Evolutionary conservation across 2,113 vertebrate genomes (phyloP).

Genomic region (Misgurnus anguillicaudatus): DNA sequence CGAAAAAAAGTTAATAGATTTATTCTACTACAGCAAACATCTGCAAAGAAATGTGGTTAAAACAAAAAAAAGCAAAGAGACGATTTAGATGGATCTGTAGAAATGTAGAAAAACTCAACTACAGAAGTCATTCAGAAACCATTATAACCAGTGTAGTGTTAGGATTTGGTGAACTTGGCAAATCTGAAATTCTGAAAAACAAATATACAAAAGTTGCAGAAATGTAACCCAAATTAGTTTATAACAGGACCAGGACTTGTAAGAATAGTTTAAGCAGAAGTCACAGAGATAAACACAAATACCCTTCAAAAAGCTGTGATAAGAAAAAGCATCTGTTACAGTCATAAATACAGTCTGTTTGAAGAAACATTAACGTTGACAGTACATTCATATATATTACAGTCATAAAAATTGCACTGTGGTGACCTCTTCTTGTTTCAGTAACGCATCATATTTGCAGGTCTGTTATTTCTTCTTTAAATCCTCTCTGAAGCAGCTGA

Average conservation of each 20-base stretch:
- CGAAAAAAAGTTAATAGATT: neutral
- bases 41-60: neutral
- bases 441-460: constrained; percentile 13
- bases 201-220: neutral
- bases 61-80: neutral
- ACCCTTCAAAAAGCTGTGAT: neutral
- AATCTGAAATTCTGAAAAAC: constrained; percentile 2
- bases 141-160: constrained; percentile 3
- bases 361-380: neutral
- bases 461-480: neutral
- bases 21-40: neutral
- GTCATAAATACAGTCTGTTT: constrained; percentile 16
- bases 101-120: neutral
- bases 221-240: neutral
- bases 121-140: neutral
- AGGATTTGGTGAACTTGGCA: neutral
- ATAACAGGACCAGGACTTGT: neutral
- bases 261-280: constrained; percentile 3
- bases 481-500: neutral
- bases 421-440: constrained; percentile 25
- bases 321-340: constrained; percentile 15
- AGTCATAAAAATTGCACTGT: constrained; percentile 35
- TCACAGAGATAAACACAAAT: neutral
- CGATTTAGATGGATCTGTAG: neutral
- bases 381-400: constrained; percentile 11